Percentiles rank a stretch among this genome's conserved stretches.
phyloP scores from a whole-genome alignment of 2,888 invertebrate species.

The Eupithecia subfuscata region DNA sequence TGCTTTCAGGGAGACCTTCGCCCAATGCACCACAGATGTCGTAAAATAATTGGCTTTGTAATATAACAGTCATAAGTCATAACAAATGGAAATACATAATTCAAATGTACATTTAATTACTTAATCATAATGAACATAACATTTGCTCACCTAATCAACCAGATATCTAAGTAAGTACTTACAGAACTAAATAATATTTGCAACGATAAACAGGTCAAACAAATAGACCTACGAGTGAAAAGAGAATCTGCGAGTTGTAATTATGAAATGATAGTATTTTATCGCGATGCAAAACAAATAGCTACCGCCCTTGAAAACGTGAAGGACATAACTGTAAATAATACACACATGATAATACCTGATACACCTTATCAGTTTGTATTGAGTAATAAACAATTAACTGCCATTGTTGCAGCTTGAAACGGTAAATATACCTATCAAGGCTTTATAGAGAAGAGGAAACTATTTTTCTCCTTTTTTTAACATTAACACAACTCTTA shows the following conservation, averaged over 20 bases:
- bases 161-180: background rate
- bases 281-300: constrained; percentile 38
- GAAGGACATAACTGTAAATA: constrained; percentile 59
- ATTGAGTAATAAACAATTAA: constrained; percentile 17
- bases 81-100: background rate
- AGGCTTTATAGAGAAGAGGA: background rate
- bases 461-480: background rate
- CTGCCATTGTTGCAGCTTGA: background rate
- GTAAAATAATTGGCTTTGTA: background rate
- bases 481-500: no score
- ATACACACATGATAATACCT: constrained; percentile 43
- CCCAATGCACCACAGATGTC: no score
- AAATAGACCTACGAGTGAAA: constrained; percentile 19
- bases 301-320: constrained; percentile 50
- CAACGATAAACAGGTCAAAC: constrained; percentile 27
- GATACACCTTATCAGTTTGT: constrained; percentile 29
- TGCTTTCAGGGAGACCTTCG: no score
- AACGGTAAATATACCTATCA: background rate
- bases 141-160: background rate
- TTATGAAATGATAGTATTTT: constrained; percentile 34
- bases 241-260: constrained; percentile 24
- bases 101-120: background rate
- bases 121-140: background rate
- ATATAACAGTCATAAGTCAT: no score
- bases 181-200: constrained; percentile 19